A percentile compares a stretch with the other conserved stretches of the same genome.
These are phyloP conservation scores for Protomyctophum bolini DNA, from an alignment of 2,113 vertebrate species.

Conservation along the genomic window DNA sequence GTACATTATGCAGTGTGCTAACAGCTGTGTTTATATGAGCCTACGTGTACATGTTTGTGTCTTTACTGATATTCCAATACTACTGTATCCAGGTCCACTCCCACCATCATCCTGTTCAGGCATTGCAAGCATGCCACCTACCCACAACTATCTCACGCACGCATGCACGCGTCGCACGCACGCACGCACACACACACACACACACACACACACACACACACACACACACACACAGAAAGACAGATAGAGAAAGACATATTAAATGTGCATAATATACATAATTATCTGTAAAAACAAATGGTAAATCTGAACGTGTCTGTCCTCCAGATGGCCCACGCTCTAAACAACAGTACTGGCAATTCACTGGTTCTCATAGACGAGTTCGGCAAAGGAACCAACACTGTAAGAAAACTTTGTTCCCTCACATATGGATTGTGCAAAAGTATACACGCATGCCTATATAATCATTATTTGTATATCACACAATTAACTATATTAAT, in stretches of 20 bases:
- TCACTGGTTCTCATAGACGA: conserved; percentile 96
- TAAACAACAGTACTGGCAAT: conserved; percentile 88
- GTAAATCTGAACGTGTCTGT: conserved; percentile 21
- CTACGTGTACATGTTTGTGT: neutral
- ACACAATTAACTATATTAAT: neutral
- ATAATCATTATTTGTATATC: neutral
- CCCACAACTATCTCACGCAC: conserved; percentile 64
- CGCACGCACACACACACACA: neutral
- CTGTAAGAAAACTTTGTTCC: conserved; percentile 72
- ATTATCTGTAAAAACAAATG: conserved; percentile 19
- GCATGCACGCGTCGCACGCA: neutral
- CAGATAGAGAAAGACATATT: neutral
- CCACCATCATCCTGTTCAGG: conserved; percentile 85
- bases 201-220: conserved; percentile 5
- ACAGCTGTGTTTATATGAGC: neutral
- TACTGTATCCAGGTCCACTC: conserved; percentile 84
- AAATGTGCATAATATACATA: neutral
- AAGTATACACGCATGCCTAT: neutral
- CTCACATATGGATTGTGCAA: neutral
- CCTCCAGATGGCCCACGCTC: conserved; percentile 86
- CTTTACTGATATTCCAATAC: conserved; percentile 25
- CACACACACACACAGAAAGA: neutral
- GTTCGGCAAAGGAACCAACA: conserved; percentile 98
- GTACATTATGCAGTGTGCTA: neutral
- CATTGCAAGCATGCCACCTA: conserved; percentile 83